Conservation (phyloP, 30 jellyfish, hydroid and myxozoan genomes). For the Cassiopea xamachana region DNA sequence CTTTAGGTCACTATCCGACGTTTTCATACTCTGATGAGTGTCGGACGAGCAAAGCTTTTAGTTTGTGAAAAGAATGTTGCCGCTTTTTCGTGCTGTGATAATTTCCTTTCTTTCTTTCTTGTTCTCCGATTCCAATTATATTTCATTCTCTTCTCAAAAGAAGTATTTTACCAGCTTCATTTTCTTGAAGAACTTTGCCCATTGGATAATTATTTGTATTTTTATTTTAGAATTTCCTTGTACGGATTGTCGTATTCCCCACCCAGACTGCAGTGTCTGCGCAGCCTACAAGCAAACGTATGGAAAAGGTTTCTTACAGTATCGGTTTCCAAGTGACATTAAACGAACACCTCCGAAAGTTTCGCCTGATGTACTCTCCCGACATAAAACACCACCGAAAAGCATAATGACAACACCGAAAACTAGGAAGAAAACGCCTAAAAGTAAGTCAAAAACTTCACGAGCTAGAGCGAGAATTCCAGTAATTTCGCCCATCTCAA, state of each 20-base stretch:
- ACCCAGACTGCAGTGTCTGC: conserved; percentile 68
- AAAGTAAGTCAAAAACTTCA: conserved; percentile 5
- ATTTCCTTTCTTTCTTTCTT: too few species aligned
- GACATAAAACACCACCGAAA: too few species aligned
- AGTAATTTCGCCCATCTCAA: conserved; percentile 15
- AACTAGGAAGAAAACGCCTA: neutral
- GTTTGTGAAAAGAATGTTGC: too few species aligned
- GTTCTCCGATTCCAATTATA: too few species aligned
- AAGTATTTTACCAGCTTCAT: too few species aligned
- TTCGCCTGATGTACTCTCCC: neutral
- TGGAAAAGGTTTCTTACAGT: conserved; percentile 51
- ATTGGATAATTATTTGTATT: neutral
- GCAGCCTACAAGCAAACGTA: conserved; percentile 67
- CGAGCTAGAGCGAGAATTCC: conserved; percentile 63
- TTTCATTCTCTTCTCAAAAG: too few species aligned
- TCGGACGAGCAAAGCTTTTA: too few species aligned
- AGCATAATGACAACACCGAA: neutral
- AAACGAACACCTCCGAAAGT: neutral
- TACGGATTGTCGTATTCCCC: conserved; percentile 72
- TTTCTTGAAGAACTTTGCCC: too few species aligned
- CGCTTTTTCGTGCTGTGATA: too few species aligned
- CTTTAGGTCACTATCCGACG: too few species aligned
- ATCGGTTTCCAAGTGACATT: conserved; percentile 36
- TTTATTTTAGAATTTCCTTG: conserved; percentile 42
- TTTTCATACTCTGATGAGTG: too few species aligned